These are phyloP conservation scores for Vombatus ursinus DNA, from an alignment of 2,113 vertebrate species.

Conservation along the genomic window DNA sequence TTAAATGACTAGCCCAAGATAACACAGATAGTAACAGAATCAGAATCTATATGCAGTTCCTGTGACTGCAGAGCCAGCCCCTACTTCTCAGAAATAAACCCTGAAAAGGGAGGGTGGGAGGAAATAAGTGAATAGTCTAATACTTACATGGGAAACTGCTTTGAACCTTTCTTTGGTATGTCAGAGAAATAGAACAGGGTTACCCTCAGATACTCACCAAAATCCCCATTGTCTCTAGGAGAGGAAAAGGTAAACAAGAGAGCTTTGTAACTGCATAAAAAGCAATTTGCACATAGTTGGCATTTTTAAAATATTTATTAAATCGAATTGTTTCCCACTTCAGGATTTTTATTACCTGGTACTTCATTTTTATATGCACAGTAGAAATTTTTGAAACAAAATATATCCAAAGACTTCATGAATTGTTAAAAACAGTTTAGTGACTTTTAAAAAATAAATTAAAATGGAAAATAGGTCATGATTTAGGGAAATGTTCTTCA, in stretches of 20 bases:
- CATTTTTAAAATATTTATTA: neutral
- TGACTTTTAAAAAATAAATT: neutral
- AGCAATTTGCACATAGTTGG: neutral
- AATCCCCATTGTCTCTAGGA: rapidly evolving
- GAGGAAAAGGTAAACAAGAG: neutral
- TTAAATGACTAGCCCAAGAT: neutral
- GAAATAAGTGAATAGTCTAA: neutral
- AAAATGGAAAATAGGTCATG: neutral
- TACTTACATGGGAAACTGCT: neutral
- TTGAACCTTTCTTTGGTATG: neutral
- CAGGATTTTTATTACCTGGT: neutral
- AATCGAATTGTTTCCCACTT: neutral
- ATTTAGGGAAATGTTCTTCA: neutral
- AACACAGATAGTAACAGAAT: neutral
- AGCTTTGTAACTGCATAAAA: neutral
- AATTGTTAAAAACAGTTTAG: conserved; percentile 1
- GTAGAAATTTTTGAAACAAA: conserved; percentile 22
- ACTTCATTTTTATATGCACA: conserved; percentile 1
- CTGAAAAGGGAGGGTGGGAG: neutral
- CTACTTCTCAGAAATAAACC: neutral
- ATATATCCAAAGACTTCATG: neutral
- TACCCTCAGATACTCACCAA: neutral
- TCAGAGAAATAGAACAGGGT: neutral
- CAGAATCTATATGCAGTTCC: neutral
- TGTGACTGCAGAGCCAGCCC: neutral